Base-by-base conservation (phyloP, 2,888 invertebrate species). In the Eupithecia subfuscata region DNA sequence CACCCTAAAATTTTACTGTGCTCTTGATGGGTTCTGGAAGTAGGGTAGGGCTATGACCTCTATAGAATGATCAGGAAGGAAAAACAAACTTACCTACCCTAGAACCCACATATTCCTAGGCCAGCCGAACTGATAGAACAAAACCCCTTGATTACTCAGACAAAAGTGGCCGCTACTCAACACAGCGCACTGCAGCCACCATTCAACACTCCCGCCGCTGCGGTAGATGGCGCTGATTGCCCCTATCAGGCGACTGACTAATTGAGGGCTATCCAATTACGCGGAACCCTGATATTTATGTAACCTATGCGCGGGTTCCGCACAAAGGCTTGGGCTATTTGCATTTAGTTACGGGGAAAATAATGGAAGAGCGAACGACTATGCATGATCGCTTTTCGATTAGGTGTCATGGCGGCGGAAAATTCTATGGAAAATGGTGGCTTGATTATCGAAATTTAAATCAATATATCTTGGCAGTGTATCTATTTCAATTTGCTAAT, bases 241-340 rank as follows among this genome's bases (percentile, higher is more conserved):
- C 67, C 67, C 30, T 71, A 71, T 74, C 67, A 48, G n/a, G 60
- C 74, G 25, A 72, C 65, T 72, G 75, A 69, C 72, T 72, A 69
- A 69, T 75, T 71, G 69, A 75, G 69, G 71, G 34, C 48, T 52
- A 69, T 69, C 69, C 75, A 72, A 75, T 72, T 69, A 75, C 64
- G 34, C 69, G 48, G 69, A 70, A 37, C 71, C 12, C 52, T 69
- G 16, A 45, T 68, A 71, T 63, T n/a, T n/a, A 56, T 37, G 64
- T 56, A 22, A 22, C 22, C 56, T 22, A 12, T 22, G 12, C 69
- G 48, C 69, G 68, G 74, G 45, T 74, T 43, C 70, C 25, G 16
- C 40, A 70, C 67, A 22, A 22, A 56, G 56, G 56, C 56, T 56
- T 56, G 56, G 9, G 56, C 22, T 56, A 52, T 52, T 56, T 56